Evolutionary conservation across 2,797 vertebrate genomes (phyloP).

Genomic region (Aplochiton taeniatus): DNA sequence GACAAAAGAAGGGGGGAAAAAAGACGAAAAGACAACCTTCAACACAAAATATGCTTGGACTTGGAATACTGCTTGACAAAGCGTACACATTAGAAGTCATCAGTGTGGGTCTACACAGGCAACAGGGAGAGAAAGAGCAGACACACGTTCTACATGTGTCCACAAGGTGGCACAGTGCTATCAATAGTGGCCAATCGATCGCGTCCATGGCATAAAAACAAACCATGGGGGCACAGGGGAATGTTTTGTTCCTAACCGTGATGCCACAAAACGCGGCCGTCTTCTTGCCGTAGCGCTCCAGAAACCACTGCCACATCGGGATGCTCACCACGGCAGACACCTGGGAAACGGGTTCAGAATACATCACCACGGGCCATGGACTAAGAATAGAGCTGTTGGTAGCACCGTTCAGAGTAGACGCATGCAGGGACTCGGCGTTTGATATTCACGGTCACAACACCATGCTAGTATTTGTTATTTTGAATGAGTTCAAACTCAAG

Average conservation of each 20-base stretch:
- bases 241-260: conserved; percentile 75
- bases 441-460: too few species aligned
- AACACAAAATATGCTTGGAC: neutral
- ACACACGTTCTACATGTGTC: neutral
- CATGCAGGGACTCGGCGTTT: neutral
- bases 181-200: conserved; percentile 3
- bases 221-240: too few species aligned
- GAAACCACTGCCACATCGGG: conserved; percentile 94
- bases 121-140: neutral
- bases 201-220: neutral
- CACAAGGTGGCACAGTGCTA: conserved; percentile 44
- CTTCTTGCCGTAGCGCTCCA: conserved; percentile 92
- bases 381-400: neutral
- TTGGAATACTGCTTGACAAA: too few species aligned
- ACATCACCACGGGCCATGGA: neutral
- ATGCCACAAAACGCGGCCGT: conserved; percentile 88
- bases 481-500: too few species aligned
- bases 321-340: conserved; percentile 89
- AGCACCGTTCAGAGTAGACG: neutral
- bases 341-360: conserved; percentile 61
- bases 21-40: conserved; percentile 7
- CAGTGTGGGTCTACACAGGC: neutral
- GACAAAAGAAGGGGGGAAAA: neutral
- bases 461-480: too few species aligned
- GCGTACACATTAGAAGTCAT: neutral